A percentile compares a stretch with the other conserved stretches of the same genome.
phyloP scores from a whole-genome alignment of 1,140 invertebrate genomes.

The Diorhabda sublineata region DNA sequence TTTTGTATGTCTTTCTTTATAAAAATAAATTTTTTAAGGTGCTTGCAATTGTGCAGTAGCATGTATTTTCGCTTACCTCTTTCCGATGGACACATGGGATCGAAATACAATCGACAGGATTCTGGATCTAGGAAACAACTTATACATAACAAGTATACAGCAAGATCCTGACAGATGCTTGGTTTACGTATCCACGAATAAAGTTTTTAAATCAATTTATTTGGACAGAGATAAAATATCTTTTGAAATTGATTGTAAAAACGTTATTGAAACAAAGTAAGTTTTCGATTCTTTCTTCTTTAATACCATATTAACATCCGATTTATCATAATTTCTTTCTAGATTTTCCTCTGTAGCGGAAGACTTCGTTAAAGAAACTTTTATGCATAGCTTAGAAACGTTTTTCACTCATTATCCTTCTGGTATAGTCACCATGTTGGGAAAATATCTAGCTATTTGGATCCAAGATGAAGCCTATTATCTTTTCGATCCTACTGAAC shows the following conservation, averaged over 20 bases:
- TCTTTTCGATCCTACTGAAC: slow-evolving; percentile 41
- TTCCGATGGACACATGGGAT: slow-evolving; percentile 36
- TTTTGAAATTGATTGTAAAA: slow-evolving; percentile 21
- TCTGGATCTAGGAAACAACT: slow-evolving; percentile 31
- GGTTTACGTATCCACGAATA: slow-evolving; percentile 23
- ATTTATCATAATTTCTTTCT: not conserved
- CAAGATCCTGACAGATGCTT: slow-evolving; percentile 28
- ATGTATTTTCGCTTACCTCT: slow-evolving; percentile 33
- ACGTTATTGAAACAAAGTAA: slow-evolving; percentile 15
- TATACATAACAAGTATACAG: slow-evolving; percentile 30
- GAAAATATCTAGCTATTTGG: slow-evolving; percentile 31
- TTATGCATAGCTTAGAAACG: slow-evolving; percentile 23
- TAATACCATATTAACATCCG: not conserved
- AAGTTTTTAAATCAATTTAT: slow-evolving; percentile 31
- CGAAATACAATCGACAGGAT: slow-evolving; percentile 33
- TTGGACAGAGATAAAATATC: slow-evolving; percentile 31
- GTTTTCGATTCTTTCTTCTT: not conserved
- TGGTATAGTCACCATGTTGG: slow-evolving; percentile 25
- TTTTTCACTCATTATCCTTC: slow-evolving; percentile 29
- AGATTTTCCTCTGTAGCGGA: slow-evolving; percentile 14
- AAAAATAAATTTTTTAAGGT: slow-evolving; percentile 18
- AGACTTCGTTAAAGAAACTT: slow-evolving; percentile 20
- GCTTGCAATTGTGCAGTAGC: slow-evolving; percentile 38
- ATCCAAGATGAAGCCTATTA: slow-evolving; percentile 31
- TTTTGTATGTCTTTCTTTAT: no score